These are phyloP conservation scores for Spisula subtruncata DNA, from an alignment of 2,888 invertebrate genomes.

Conservation along the genomic window DNA sequence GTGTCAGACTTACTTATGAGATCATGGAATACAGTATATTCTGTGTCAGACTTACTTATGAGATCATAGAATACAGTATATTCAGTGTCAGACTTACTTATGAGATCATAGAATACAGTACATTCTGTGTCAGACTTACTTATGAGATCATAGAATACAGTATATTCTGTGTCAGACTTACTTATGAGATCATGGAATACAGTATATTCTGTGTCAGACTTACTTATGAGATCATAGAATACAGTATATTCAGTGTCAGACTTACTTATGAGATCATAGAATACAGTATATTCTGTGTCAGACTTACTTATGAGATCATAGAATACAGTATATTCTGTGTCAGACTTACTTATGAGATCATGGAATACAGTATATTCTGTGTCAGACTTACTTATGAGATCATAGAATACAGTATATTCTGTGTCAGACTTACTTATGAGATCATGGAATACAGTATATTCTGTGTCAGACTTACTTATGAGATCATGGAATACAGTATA, in stretches of 20 bases:
- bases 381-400: slow-evolving; percentile 94
- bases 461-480: slow-evolving; percentile 93
- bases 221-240: slow-evolving; percentile 96
- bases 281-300: slow-evolving; percentile 94
- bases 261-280: slow-evolving; percentile 96
- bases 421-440: slow-evolving; percentile 94
- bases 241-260: slow-evolving; percentile 93
- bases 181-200: slow-evolving; percentile 97
- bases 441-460: slow-evolving; percentile 95
- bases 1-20: slow-evolving; percentile 94
- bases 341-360: slow-evolving; percentile 94
- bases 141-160: slow-evolving; percentile 96
- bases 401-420: slow-evolving; percentile 94
- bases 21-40: slow-evolving; percentile 95
- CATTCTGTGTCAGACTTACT: slow-evolving; percentile 93
- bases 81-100: slow-evolving; percentile 93
- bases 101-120: slow-evolving; percentile 95
- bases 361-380: slow-evolving; percentile 94
- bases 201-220: slow-evolving; percentile 92
- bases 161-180: slow-evolving; percentile 93
- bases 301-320: slow-evolving; percentile 95
- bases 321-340: slow-evolving; percentile 94
- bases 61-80: slow-evolving; percentile 96
- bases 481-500: slow-evolving; percentile 96
- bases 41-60: slow-evolving; percentile 93